Percentiles rank a stretch among this genome's conserved stretches.
These are phyloP conservation scores for Ornithorhynchus anatinus DNA, from an alignment of 2,113 vertebrate genomes.

Conservation along the genomic window DNA sequence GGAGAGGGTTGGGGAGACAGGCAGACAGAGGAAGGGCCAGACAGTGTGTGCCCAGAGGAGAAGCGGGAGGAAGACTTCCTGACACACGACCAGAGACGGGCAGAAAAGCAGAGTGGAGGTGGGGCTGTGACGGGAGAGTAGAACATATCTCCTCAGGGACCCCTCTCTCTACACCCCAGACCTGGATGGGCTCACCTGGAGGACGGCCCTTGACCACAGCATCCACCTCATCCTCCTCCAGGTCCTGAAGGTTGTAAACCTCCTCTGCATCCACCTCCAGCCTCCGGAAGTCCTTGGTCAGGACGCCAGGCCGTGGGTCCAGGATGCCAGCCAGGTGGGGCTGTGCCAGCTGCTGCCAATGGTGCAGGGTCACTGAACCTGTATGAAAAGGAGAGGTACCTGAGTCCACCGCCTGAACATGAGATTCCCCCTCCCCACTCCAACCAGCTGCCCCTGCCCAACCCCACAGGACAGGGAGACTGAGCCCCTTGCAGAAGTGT, in stretches of 20 bases:
- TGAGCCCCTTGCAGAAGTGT: no score
- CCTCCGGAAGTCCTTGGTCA: conserved; percentile 86
- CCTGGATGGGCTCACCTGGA: conserved; percentile 61
- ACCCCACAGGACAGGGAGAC: background rate
- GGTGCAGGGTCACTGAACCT: conserved; percentile 84
- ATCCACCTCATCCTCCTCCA: conserved; percentile 86
- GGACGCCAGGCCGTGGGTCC: conserved; percentile 79
- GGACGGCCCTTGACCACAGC: conserved; percentile 48
- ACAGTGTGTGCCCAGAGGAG: accelerated
- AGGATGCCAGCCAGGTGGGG: conserved; percentile 78
- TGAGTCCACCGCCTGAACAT: no score
- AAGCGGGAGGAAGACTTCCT: no score
- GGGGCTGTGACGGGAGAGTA: no score
- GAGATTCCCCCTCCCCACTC: background rate
- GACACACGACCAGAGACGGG: background rate
- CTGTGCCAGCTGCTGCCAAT: conserved; percentile 88
- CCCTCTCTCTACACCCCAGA: background rate
- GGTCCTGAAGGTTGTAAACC: conserved; percentile 84
- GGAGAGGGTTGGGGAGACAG: background rate
- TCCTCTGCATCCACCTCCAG: conserved; percentile 81
- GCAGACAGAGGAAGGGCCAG: background rate
- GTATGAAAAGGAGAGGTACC: background rate
- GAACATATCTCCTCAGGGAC: background rate
- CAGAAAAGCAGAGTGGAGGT: background rate
- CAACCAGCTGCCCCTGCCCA: background rate